phyloP scores from a whole-genome alignment of 2,113 vertebrate genomes.

The Columbina picui region DNA sequence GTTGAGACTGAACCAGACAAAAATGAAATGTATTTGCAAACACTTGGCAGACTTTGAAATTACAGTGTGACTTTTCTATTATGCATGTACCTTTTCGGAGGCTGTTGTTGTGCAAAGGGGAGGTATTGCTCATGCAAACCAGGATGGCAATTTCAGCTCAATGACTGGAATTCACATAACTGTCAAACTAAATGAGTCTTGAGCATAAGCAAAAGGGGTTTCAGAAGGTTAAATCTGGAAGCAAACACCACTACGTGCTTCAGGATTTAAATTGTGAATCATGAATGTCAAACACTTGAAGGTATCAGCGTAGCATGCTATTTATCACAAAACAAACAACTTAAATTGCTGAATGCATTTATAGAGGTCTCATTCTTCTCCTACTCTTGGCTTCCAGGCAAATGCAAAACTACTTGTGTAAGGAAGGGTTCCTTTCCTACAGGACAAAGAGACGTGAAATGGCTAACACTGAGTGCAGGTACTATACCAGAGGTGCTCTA shows the following conservation, averaged over 20 bases:
- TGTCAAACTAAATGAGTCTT: not conserved
- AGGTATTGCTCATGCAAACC: not conserved
- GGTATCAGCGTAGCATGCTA: not conserved
- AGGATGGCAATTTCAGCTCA: not conserved
- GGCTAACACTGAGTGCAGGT: not conserved
- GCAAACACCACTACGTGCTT: not conserved
- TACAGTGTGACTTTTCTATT: not conserved
- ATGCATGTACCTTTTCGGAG: not conserved
- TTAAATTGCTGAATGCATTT: not conserved
- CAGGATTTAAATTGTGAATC: conserved; percentile 29
- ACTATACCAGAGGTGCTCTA: not conserved
- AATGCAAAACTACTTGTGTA: not conserved
- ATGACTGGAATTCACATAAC: conserved; percentile 7
- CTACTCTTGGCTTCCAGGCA: not conserved
- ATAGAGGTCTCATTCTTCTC: not conserved
- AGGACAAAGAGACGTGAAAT: not conserved
- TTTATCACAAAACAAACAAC: conserved; percentile 48
- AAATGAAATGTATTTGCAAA: conserved; percentile 8
- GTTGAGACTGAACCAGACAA: not conserved
- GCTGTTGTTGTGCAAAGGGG: not conserved
- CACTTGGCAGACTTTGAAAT: not conserved
- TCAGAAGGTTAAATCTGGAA: conserved; percentile 20
- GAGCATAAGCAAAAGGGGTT: not conserved
- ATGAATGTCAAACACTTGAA: conserved; percentile 43
- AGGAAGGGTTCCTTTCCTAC: not conserved